phyloP scores from a whole-genome alignment of 2,113 vertebrate species.

The Daphoenositta chrysoptera region DNA sequence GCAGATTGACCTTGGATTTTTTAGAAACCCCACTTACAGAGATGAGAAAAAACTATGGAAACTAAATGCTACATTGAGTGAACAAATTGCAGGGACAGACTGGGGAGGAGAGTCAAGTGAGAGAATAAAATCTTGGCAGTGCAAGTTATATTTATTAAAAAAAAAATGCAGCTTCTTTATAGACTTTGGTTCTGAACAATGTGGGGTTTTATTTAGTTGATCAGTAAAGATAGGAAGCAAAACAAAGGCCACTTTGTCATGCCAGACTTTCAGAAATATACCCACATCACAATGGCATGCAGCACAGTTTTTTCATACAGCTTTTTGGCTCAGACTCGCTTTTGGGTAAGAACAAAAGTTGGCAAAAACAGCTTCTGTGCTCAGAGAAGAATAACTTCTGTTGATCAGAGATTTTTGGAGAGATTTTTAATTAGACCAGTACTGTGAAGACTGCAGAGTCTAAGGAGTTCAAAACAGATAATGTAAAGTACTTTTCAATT shows the following conservation, averaged over 20 bases:
- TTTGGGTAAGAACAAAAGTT: slow-evolving; percentile 29
- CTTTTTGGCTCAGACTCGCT: slow-evolving; percentile 10
- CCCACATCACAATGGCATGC: slow-evolving; percentile 18
- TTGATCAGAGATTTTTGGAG: slow-evolving; percentile 40
- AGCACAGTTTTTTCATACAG: background rate
- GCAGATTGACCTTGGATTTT: background rate
- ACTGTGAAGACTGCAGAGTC: background rate
- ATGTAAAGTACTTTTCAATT: slow-evolving; percentile 10
- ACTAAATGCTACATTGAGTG: background rate
- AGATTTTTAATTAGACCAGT: slow-evolving; percentile 39
- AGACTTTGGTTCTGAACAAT: slow-evolving; percentile 20
- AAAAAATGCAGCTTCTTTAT: background rate
- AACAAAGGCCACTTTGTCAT: slow-evolving; percentile 48
- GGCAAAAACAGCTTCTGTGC: slow-evolving; percentile 35
- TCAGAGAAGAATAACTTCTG: slow-evolving; percentile 34
- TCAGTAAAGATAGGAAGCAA: background rate
- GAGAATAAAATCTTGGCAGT: slow-evolving; percentile 10
- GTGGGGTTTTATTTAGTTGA: slow-evolving; percentile 21
- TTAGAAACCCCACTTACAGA: background rate
- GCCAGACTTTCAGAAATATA: background rate
- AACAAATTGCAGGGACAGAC: background rate
- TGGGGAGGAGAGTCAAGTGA: background rate
- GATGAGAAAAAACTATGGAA: background rate
- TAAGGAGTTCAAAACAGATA: slow-evolving; percentile 23
- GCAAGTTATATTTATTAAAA: slow-evolving; percentile 6